Base-by-base conservation (phyloP, 1,140 invertebrate genomes). In the Maniola jurtina region DNA sequence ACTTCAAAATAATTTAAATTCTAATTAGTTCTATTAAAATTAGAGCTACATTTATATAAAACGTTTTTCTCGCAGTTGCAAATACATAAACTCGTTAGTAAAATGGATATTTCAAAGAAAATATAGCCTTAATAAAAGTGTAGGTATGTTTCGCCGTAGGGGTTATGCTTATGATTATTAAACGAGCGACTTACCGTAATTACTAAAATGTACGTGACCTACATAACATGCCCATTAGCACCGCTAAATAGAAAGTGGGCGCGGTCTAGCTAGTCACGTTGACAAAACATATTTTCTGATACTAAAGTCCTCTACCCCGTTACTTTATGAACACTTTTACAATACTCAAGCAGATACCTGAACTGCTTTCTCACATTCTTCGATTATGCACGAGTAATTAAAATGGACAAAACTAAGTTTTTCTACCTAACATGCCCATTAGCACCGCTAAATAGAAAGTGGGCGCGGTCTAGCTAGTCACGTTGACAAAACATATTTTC, bases 131-230 rank as follows among this genome's bases (percentile, higher is more conserved):
- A 55, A 55, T 55, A 55, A 55, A 55, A 55, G 25, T 55, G 52
- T 55, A 45, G 42, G 42, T 45, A 55, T 35, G 16, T 14, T 40
- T 57, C 8, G 35, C 55, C 55, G 35, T 6, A 11, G 42, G 59
- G 59, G 59, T 61, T 61, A 48, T 50, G 42, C 45, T 61, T 59
- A 35, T 61, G 42, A 61, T 61, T 59, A 59, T 50, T 48, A 61
- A 61, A 61, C 45, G 16, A 50, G 40, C 45, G 40, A 15, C 55
- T 57, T 57, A 34, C 35, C 56, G 55, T 65, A 59, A 65, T 65
- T 65, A 65, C 63, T 59, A 65, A 65, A 65, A 16, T 33, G 55
- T 65, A 65, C 40, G 63, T 65, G 63, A 65, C 63, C 63, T 59
- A 65, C 45, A 56, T 65, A 56, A 58, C 63, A 65, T 56, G 38